Evolutionary conservation across 2,797 vertebrate genomes (phyloP), one percentile per base, ranked within the genome.

Genomic region (Tapirus indicus): DNA sequence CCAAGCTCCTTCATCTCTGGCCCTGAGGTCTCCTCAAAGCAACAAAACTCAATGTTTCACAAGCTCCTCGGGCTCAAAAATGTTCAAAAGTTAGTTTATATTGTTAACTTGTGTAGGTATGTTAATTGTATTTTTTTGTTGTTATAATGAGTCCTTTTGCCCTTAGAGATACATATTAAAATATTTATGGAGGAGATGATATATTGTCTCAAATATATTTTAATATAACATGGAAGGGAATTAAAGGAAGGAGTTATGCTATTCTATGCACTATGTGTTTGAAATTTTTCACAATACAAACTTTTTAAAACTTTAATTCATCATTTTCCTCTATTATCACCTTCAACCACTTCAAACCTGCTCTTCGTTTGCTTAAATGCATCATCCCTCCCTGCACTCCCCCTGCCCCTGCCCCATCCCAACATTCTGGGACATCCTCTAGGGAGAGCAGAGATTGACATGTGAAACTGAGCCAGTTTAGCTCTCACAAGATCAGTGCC

Each of bases 21-120:
- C 21, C 32, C 44, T 74, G n/a, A 79, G 38, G 12, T 66, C 35
- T 89, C n/a, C 29, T 75, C 23, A 69, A 32, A 79, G 35, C n/a
- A 64, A 38, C 25, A 80, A 80, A 92, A 66, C 25, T 60, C 3
- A 21, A 16, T 74, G 14, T 66, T 93, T 44, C 44, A 7, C 52
- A 75, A 93, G 25, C 27, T 18, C 16, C 17, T 77, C 7, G 60
- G 41, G 11, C 20, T 71, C 62, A 80, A 75, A 71, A 77, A 18
- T 85, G n/a, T 75, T 95, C 32, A n/a, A 79, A 94, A 62, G 17
- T 88, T 41, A 71, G 23, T 72, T 83, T n/a, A 80, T 83, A 49
- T 60, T 90, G 7, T 75, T 80, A 68, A 18, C 62, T 80, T 80
- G 38, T 88, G 20, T 91, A 78, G 23, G 20, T 38, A 27, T 44